Evolutionary conservation across 2,888 invertebrate genomes (phyloP).

Genomic region (Nudaria mundana): DNA sequence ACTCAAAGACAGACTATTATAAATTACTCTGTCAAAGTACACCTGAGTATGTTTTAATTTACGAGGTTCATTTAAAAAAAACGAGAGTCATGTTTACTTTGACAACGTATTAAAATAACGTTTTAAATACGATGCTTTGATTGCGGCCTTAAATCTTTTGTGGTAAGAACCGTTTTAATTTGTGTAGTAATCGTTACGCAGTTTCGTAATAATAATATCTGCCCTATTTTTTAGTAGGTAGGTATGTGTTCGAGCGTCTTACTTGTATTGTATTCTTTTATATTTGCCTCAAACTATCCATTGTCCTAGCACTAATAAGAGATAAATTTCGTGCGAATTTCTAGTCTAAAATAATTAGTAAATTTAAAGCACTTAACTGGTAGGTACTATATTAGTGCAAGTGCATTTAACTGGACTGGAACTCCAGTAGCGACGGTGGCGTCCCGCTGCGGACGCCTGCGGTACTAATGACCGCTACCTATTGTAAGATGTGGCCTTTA

Average conservation of each 20-base stretch:
- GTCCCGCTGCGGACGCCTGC: conserved; percentile 22
- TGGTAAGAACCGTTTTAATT: conserved; percentile 14
- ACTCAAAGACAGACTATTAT: too few relatives aligned
- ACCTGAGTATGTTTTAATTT: conserved; percentile 63
- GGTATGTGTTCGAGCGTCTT: too few relatives aligned
- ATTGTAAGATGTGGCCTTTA: conserved; percentile 30
- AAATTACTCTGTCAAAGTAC: conserved; percentile 51
- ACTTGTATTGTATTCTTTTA: too few relatives aligned
- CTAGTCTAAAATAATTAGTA: conserved; percentile 13
- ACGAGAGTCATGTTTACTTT: conserved; percentile 43
- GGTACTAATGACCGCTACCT: conserved; percentile 34
- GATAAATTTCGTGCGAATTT: too few relatives aligned
- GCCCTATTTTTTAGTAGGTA: too few relatives aligned
- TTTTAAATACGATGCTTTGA: conserved; percentile 28
- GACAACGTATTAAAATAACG: conserved; percentile 36
- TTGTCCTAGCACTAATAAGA: too few relatives aligned
- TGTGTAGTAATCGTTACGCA: conserved; percentile 11
- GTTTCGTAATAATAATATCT: too few relatives aligned
- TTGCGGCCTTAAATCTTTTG: conserved; percentile 30
- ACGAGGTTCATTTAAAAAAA: conserved; percentile 45
- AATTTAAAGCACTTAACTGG: conserved; percentile 34
- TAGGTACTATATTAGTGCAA: too few relatives aligned
- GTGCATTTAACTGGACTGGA: conserved; percentile 26
- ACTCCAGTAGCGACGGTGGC: conserved; percentile 12
- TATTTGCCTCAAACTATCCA: too few relatives aligned